A percentile compares a stretch with the other conserved stretches of the same genome.
Evolutionary conservation across 1,140 invertebrate genomes (phyloP).

Genomic region (Hyposmocoma kahamanoa): DNA sequence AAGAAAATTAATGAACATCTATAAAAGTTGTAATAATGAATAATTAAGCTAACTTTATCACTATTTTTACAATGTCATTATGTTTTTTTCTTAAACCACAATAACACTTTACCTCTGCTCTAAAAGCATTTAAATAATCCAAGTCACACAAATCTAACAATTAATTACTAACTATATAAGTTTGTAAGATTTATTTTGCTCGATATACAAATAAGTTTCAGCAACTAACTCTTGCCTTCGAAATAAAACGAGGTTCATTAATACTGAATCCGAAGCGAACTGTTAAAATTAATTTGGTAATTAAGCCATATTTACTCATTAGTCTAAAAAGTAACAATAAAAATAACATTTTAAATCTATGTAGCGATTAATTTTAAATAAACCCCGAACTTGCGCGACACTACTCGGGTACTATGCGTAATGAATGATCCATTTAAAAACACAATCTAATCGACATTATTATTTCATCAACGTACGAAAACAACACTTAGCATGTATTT

Average conservation of each 20-base stretch:
- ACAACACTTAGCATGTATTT: slow-evolving; percentile 67
- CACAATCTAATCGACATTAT: slow-evolving; percentile 40
- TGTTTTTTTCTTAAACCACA: slow-evolving; percentile 69
- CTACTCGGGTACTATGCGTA: slow-evolving; percentile 54
- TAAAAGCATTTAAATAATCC: slow-evolving; percentile 71
- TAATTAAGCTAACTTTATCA: slow-evolving; percentile 71
- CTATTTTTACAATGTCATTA: slow-evolving; percentile 73
- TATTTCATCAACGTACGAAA: slow-evolving; percentile 52
- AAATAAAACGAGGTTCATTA: slow-evolving; percentile 57
- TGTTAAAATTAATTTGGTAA: slow-evolving; percentile 64
- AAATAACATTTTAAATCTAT: slow-evolving; percentile 49
- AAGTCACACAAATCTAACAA: slow-evolving; percentile 73
- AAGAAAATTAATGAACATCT: slow-evolving; percentile 71
- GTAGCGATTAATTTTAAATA: slow-evolving; percentile 41
- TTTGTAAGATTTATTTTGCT: slow-evolving; percentile 68
- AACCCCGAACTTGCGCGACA: slow-evolving; percentile 51
- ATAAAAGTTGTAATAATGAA: slow-evolving; percentile 73
- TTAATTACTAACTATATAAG: slow-evolving; percentile 72
- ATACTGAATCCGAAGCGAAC: slow-evolving; percentile 68
- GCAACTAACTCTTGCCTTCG: slow-evolving; percentile 45
- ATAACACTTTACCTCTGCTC: slow-evolving; percentile 69
- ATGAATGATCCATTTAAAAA: slow-evolving; percentile 35
- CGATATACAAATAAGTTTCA: slow-evolving; percentile 68
- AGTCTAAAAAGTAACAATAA: slow-evolving; percentile 60
- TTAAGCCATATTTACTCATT: slow-evolving; percentile 58